Conservation (phyloP, 2,113 vertebrate genomes). For the Holacanthus passer region DNA sequence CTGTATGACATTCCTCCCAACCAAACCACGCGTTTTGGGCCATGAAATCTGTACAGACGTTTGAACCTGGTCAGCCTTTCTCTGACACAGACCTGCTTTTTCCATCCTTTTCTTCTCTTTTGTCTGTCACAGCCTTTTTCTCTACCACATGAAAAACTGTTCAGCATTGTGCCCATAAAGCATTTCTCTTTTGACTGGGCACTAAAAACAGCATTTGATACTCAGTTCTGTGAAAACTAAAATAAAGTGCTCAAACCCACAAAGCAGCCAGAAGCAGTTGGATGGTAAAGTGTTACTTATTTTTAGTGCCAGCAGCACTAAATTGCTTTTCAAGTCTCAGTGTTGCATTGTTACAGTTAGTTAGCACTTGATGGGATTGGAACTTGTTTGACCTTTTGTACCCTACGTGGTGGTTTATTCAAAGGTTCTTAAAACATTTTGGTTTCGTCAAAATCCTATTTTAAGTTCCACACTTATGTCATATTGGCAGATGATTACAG, state of each 20-base stretch:
- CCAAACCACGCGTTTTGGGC: neutral
- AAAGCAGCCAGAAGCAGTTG: slow-evolving; percentile 7
- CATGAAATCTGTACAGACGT: neutral
- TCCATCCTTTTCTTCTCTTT: neutral
- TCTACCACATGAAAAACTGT: neutral
- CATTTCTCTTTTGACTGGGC: neutral
- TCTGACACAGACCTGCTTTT: neutral
- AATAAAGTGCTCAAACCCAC: neutral
- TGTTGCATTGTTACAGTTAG: neutral
- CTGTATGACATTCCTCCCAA: no score
- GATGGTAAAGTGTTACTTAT: neutral
- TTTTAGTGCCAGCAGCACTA: neutral
- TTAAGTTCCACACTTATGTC: slow-evolving; percentile 23
- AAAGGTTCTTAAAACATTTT: slow-evolving; percentile 12
- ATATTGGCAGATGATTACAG: slow-evolving; percentile 32
- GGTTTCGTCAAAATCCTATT: neutral
- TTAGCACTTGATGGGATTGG: neutral
- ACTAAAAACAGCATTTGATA: slow-evolving; percentile 1
- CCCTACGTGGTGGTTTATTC: neutral
- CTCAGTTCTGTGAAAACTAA: slow-evolving; percentile 2
- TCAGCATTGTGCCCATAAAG: neutral
- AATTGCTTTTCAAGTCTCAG: neutral
- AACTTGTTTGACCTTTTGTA: slow-evolving; percentile 11
- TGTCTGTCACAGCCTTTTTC: neutral
- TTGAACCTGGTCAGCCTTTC: neutral